Evolutionary conservation across 2,113 vertebrate genomes (phyloP).

Genomic region (Kryptolebias marmoratus): DNA sequence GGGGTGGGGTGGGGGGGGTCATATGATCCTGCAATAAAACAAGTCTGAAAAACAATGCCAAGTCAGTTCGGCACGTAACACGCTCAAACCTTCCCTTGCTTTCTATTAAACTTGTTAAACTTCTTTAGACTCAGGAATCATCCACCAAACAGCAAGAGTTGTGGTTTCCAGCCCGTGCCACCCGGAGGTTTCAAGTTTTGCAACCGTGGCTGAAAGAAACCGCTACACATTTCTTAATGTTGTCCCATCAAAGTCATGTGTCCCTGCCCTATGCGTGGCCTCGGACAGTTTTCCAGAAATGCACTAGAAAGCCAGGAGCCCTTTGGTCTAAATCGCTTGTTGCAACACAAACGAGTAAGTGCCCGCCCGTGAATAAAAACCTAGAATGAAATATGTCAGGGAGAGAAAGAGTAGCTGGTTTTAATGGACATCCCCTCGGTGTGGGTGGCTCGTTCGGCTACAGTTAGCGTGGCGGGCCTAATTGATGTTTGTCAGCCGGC

Average conservation of each 20-base stretch:
- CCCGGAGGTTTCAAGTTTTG: conserved; percentile 29
- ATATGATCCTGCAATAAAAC: conserved; percentile 61
- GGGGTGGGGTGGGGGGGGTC: conserved; percentile 40
- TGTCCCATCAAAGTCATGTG: conserved; percentile 59
- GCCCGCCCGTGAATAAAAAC: conserved; percentile 34
- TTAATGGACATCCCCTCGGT: conserved; percentile 48
- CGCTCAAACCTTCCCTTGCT: neutral
- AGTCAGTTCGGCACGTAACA: conserved; percentile 21
- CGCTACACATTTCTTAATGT: conserved; percentile 44
- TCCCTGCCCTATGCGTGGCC: conserved; percentile 30
- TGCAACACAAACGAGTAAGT: conserved; percentile 20
- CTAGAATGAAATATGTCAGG: conserved; percentile 34
- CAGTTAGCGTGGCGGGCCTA: conserved; percentile 60
- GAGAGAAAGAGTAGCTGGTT: conserved; percentile 27
- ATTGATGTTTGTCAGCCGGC: conserved; percentile 71
- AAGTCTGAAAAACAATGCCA: conserved; percentile 27
- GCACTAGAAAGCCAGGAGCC: conserved; percentile 25
- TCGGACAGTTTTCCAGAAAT: conserved; percentile 50
- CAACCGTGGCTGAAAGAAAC: conserved; percentile 27
- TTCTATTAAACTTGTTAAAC: neutral
- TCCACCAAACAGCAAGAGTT: neutral
- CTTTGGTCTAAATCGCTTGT: conserved; percentile 33
- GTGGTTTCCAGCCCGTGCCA: conserved; percentile 4
- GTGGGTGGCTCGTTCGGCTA: conserved; percentile 67
- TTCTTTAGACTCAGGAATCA: neutral